Evolutionary conservation across 2,888 invertebrate species (phyloP).

Genomic region (Steinernema hermaphroditum): DNA sequence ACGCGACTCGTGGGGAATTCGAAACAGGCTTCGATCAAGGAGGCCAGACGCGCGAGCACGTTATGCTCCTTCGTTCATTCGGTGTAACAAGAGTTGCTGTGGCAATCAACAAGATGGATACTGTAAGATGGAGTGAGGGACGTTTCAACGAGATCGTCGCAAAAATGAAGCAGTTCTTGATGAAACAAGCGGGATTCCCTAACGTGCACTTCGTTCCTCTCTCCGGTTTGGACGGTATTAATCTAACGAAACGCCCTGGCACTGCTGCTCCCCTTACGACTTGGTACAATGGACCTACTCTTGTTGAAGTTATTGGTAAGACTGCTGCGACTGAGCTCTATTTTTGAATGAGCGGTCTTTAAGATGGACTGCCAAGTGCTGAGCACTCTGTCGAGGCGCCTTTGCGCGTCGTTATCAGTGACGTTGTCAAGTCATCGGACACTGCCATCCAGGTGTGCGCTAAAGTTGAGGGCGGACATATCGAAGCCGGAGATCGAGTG

Average conservation of each 20-base stretch:
- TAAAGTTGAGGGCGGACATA: slow-evolving; percentile 84
- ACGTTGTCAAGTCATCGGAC: slow-evolving; percentile 78
- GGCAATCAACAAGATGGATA: slow-evolving; percentile 95
- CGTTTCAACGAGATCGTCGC: slow-evolving; percentile 82
- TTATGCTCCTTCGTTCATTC: slow-evolving; percentile 82
- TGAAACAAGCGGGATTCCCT: slow-evolving; percentile 58
- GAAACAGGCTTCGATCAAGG: slow-evolving; percentile 97
- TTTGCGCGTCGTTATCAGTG: slow-evolving; percentile 86
- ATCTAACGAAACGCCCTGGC: slow-evolving; percentile 77
- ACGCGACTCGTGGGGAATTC: slow-evolving; percentile 90
- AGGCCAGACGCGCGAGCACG: slow-evolving; percentile 96
- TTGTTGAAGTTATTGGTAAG: slow-evolving; percentile 82
- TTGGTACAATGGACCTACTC: slow-evolving; percentile 82
- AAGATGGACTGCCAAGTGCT: slow-evolving; percentile 82
- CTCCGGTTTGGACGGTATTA: slow-evolving; percentile 93
- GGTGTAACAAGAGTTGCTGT: slow-evolving; percentile 90
- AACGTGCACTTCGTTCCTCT: slow-evolving; percentile 77
- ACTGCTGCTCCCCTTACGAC: slow-evolving; percentile 71
- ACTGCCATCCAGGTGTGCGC: slow-evolving; percentile 79
- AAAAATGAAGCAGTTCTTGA: slow-evolving; percentile 53
- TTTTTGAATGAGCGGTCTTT: slow-evolving; percentile 16
- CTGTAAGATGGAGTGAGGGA: slow-evolving; percentile 86
- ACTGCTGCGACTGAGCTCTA: neutral
- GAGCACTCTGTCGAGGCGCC: slow-evolving; percentile 82
- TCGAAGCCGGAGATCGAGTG: slow-evolving; percentile 80